A percentile compares a stretch with the other conserved stretches of the same genome.
These are phyloP conservation scores for Amblyjoppa fuscipennis DNA, from an alignment of 2,888 invertebrate species.

Conservation along the genomic window DNA sequence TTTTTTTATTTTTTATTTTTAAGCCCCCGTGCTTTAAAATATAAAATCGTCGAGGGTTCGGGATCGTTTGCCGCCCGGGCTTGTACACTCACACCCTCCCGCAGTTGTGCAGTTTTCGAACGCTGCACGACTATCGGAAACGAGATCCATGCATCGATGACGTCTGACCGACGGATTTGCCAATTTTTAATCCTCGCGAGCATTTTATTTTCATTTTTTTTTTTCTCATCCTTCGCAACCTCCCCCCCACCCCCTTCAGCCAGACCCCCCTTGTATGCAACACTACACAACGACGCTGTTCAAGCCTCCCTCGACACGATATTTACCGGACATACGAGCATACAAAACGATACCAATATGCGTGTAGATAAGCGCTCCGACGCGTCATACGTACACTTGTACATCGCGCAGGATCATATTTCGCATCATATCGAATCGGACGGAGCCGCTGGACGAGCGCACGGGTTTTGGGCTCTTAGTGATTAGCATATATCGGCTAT, in stretches of 20 bases:
- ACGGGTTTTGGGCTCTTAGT: conserved; percentile 76
- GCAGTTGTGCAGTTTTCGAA: conserved; percentile 32
- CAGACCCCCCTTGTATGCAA: conserved; percentile 26
- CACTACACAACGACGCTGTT: conserved; percentile 33
- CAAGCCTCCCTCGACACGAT: conserved; percentile 45
- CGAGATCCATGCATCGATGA: conserved; percentile 81
- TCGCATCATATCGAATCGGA: conserved; percentile 26
- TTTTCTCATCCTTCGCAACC: conserved; percentile 38
- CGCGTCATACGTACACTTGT: conserved; percentile 33
- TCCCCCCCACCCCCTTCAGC: background rate
- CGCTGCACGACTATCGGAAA: conserved; percentile 65
- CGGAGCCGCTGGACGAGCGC: conserved; percentile 60
- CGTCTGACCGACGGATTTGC: conserved; percentile 84
- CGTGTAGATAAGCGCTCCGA: conserved; percentile 37
- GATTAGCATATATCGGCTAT: conserved; percentile 78
- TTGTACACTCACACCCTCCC: conserved; percentile 54
- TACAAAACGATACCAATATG: conserved; percentile 25
- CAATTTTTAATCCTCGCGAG: conserved; percentile 83
- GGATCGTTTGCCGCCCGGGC: conserved; percentile 19
- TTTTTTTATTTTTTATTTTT: conserved; percentile 48
- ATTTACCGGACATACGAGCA: conserved; percentile 46
- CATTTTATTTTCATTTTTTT: conserved; percentile 71
- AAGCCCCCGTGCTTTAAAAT: conserved; percentile 61
- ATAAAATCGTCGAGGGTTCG: conserved; percentile 45
- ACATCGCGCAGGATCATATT: conserved; percentile 23